Percentiles rank a stretch among this genome's conserved stretches.
Evolutionary conservation across 37 sponge, comb jelly and placozoan species (phyloP).

Genomic region (Halichondria panicea): DNA sequence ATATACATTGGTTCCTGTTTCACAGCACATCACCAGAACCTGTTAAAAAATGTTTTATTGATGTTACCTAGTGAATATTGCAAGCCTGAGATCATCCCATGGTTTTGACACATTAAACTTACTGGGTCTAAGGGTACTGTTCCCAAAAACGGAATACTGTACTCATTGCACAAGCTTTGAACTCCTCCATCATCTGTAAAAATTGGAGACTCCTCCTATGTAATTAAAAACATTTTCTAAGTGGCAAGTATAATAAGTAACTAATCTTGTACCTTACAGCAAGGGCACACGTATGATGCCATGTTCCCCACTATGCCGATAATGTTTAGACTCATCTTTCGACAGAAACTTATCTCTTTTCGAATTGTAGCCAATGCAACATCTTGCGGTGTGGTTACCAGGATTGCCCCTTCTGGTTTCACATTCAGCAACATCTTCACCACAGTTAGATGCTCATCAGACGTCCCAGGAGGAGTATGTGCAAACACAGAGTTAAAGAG

Average conservation of each 20-base stretch:
- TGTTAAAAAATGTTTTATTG: conserved; percentile 9
- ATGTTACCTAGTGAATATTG: neutral
- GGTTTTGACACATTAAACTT: conserved; percentile 5
- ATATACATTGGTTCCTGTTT: conserved; percentile 50
- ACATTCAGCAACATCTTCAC: conserved; percentile 74
- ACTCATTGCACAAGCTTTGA: too few relatives aligned
- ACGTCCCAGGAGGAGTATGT: conserved; percentile 92
- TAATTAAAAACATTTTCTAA: neutral
- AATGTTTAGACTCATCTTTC: conserved; percentile 74
- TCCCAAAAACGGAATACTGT: conserved; percentile 55
- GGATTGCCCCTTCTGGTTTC: conserved; percentile 78
- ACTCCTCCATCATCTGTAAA: conserved; percentile 44
- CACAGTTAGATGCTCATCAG: conserved; percentile 90
- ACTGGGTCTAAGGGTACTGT: conserved; percentile 76
- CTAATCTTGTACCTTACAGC: conserved; percentile 83
- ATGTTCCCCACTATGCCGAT: conserved; percentile 88
- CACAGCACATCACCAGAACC: conserved; percentile 63
- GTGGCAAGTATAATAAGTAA: too few relatives aligned
- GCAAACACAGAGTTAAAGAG: conserved; percentile 6
- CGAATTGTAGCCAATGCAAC: conserved; percentile 82
- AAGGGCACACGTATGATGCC: conserved; percentile 81
- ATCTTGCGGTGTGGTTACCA: conserved; percentile 91
- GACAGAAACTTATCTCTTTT: conserved; percentile 88
- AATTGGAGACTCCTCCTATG: conserved; percentile 35
- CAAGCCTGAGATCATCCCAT: neutral